phyloP scores from a whole-genome alignment of 2,797 vertebrate genomes.

The Micrastur ruficollis region DNA sequence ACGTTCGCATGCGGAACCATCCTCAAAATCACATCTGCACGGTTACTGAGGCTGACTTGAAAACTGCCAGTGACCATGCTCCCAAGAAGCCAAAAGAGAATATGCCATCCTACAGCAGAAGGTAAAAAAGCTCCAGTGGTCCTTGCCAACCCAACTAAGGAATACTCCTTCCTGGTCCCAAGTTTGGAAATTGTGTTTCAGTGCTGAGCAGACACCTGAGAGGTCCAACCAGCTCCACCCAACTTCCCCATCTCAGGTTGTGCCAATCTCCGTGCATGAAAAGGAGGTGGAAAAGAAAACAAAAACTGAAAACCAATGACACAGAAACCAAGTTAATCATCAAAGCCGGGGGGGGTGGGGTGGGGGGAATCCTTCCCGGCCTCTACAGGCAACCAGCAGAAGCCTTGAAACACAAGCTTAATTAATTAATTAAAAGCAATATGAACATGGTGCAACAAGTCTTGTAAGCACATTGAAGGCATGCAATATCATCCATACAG shows the following conservation, averaged over 20 bases:
- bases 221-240: constrained; percentile 7
- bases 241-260: background rate
- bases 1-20: accelerated
- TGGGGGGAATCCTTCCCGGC: background rate
- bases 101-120: background rate
- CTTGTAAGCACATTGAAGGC: constrained; percentile 2
- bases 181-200: background rate
- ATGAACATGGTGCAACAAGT: constrained; percentile 25
- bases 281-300: constrained; percentile 55
- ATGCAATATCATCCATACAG: background rate
- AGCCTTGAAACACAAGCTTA: background rate
- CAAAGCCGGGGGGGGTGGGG: background rate
- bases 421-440: constrained; percentile 24
- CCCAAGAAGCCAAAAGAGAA: background rate
- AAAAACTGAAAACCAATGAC: constrained; percentile 24
- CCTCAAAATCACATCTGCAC: background rate
- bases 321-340: constrained; percentile 48
- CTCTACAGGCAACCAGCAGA: background rate
- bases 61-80: background rate
- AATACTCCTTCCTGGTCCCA: background rate
- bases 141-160: background rate
- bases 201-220: background rate
- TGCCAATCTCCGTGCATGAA: background rate
- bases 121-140: background rate
- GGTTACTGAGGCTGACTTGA: background rate